Evolutionary conservation across 2,113 vertebrate species (phyloP), one percentile per base, ranked within the genome.

Genomic region (Zosterops japonicus): DNA sequence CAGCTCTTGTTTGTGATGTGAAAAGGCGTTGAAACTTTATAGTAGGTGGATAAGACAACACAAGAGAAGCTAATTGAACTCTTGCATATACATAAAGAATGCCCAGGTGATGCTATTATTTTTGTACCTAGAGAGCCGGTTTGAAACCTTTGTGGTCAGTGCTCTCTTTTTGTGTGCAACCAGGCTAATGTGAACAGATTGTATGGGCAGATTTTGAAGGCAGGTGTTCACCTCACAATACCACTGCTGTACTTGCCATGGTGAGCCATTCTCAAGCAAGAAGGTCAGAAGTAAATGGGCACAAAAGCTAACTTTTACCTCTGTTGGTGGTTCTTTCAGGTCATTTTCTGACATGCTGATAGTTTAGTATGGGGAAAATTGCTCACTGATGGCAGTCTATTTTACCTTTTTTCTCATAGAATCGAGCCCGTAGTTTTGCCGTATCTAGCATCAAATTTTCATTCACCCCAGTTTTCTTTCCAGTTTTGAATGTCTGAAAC

Each of bases 31-130:
- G 70, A 93, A 87, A 90, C 67, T 27, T 91, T 68, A 80, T 56
- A 78, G 49, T 56, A 47, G 53, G 70, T 59, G 63, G 65, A 59
- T 91, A 86, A 94, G 74, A 55, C 1, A 35, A 87, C 80, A 77
- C 71, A 71, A 67, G 90, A 91, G 92, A 74, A 79, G 41, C 69
- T 92, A 78, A 93, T 86, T 91, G 89, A 92, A 69, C 92, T 92
- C 60, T 64, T 63, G 91, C 90, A 82, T 7, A 23, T 90, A 81
- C 57, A 76, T 93, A 80, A 95, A 91, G 87, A 91, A 39, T 1
- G 0, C 63, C 85, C 95, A 96, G 97, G 95, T 96, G 93, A 97
- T 94, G 36, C 76, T 91, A 87, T 93, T 97, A 96, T 97, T 96
- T 95, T 93, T 94, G 83, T 96, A 89, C 89, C 78, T 82, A 86